These are phyloP conservation scores for Diarsia rubi DNA, from an alignment of 2,888 invertebrate species.

Conservation along the genomic window DNA sequence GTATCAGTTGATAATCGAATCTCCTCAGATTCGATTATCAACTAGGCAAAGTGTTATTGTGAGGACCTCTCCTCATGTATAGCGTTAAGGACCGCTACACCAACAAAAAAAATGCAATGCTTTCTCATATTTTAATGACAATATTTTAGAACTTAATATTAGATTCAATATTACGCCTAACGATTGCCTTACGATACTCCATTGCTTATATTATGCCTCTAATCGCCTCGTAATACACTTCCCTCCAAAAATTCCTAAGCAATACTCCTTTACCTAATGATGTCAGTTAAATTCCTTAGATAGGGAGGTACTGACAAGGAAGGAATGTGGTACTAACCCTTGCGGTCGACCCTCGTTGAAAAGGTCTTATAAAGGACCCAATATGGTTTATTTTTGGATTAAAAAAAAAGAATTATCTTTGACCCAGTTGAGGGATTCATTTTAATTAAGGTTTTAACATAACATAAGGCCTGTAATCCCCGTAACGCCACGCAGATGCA, in stretches of 20 bases:
- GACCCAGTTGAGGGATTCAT: not conserved
- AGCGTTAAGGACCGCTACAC: not conserved
- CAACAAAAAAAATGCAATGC: not conserved
- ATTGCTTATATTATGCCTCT: not conserved
- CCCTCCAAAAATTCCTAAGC: conserved; percentile 21
- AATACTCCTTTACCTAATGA: conserved; percentile 29
- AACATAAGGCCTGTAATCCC: too few species aligned
- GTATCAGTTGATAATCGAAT: too few species aligned
- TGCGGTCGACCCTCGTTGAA: conserved; percentile 27
- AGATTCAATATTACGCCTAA: not conserved
- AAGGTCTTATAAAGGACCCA: conserved; percentile 13
- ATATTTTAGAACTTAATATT: not conserved
- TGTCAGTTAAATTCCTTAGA: conserved; percentile 37
- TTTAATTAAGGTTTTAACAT: not conserved
- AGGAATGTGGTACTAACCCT: conserved; percentile 20
- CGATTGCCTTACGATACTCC: not conserved
- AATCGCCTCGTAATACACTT: conserved; percentile 22
- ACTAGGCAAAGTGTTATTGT: too few species aligned
- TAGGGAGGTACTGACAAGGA: conserved; percentile 22
- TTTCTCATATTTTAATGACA: not conserved
- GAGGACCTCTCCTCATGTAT: too few species aligned
- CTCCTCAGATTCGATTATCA: too few species aligned
- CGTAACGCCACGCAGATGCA: too few species aligned
- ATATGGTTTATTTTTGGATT: conserved; percentile 14
- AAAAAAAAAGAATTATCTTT: not conserved